Conservation (phyloP, 2,113 vertebrate genomes). For the Sialia sialis region DNA sequence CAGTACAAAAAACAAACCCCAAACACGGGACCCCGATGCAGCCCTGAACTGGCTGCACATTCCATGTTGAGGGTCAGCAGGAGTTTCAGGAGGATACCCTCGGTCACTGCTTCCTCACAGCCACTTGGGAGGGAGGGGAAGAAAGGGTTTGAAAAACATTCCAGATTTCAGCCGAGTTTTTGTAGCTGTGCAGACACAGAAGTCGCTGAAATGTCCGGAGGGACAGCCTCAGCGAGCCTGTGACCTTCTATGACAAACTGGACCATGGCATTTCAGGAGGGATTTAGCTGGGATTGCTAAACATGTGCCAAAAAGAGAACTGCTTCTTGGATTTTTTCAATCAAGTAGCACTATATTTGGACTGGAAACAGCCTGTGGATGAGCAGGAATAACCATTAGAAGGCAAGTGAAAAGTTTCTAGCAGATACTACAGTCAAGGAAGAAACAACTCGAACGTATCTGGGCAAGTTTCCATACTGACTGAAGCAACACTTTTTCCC, state of each 20-base stretch:
- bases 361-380: conserved; percentile 55
- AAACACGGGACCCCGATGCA: neutral
- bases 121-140: neutral
- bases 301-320: neutral
- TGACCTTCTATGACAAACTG: conserved; percentile 34
- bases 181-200: neutral
- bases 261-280: conserved; percentile 6
- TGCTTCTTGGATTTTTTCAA: neutral
- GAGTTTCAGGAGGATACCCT: neutral
- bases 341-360: conserved; percentile 60
- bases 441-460: conserved; percentile 36
- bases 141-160: conserved; percentile 15
- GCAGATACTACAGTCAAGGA: conserved; percentile 24
- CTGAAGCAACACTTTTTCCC: conserved; percentile 46
- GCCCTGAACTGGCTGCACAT: neutral
- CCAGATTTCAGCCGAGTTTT: neutral
- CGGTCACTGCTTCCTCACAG: conserved; percentile 1
- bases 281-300: conserved; percentile 17
- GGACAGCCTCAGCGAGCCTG: neutral
- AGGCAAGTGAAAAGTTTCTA: conserved; percentile 45
- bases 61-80: neutral
- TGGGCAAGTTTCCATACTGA: conserved; percentile 52
- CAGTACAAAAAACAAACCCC: neutral
- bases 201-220: neutral
- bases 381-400: conserved; percentile 42